Evolutionary conservation across 2,797 vertebrate genomes (phyloP).

Genomic region (Phataginus tetradactyla): DNA sequence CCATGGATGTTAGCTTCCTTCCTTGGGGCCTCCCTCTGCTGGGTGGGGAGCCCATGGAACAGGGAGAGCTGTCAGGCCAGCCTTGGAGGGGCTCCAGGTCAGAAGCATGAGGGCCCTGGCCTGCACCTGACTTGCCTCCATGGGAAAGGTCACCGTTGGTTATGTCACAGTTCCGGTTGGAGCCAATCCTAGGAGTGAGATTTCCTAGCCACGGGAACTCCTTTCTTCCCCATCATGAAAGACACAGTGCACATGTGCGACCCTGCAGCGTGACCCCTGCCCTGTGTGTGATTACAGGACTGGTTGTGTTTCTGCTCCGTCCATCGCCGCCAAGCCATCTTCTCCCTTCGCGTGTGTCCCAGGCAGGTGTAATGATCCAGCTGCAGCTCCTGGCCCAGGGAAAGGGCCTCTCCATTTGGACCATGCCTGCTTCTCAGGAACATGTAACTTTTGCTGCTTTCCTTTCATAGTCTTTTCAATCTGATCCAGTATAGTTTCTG

Average conservation of each 20-base stretch:
- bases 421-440: neutral
- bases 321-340: too few species aligned
- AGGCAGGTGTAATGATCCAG: neutral
- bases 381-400: neutral
- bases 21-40: neutral
- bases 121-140: neutral
- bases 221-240: neutral
- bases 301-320: neutral
- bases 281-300: neutral
- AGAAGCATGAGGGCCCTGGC: neutral
- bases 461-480: neutral
- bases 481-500: neutral
- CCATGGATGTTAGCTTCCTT: neutral
- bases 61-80: neutral
- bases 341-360: too few species aligned
- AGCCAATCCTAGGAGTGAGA: neutral
- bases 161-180: neutral
- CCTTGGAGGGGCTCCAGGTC: rapidly evolving
- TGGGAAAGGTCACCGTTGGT: neutral
- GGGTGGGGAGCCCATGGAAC: neutral
- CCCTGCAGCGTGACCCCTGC: neutral
- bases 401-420: neutral
- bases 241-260: neutral
- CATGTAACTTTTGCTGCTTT: neutral
- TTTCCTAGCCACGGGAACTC: neutral